Conservation (phyloP, 2,797 vertebrate genomes). For the Moxostoma hubbsi region DNA sequence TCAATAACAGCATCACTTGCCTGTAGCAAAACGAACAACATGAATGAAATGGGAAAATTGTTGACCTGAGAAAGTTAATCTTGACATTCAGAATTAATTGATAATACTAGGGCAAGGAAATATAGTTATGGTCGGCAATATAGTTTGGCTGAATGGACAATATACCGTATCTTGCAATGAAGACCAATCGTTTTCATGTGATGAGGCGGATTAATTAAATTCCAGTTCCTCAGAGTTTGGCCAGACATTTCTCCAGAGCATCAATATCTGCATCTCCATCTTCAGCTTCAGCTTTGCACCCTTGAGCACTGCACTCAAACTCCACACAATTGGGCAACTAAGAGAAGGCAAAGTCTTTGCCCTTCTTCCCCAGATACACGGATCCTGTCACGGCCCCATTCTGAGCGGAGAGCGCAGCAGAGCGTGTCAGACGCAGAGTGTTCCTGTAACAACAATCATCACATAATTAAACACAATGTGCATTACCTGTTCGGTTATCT, state of each 20-base stretch:
- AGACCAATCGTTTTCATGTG: too few species aligned
- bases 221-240: conserved; percentile 78
- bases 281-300: conserved; percentile 80
- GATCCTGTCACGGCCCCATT: conserved; percentile 77
- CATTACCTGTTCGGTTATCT: too few species aligned
- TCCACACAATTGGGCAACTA: conserved; percentile 91
- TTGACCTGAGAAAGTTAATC: neutral
- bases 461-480: neutral
- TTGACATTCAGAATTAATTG: too few species aligned
- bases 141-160: too few species aligned
- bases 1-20: conserved; percentile 7
- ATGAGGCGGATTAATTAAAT: too few species aligned
- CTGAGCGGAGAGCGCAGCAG: conserved; percentile 90
- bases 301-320: conserved; percentile 92
- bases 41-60: neutral
- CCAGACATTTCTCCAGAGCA: conserved; percentile 85
- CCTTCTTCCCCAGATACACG: conserved; percentile 89
- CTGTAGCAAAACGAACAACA: conserved; percentile 4
- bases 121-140: too few species aligned
- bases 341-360: conserved; percentile 95
- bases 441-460: conserved; percentile 78
- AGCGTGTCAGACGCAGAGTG: conserved; percentile 90
- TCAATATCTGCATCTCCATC: conserved; percentile 82
- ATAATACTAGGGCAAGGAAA: neutral
- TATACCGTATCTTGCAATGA: neutral